These are phyloP conservation scores for Tenebrosternarchus preto DNA, from an alignment of 2,113 vertebrate genomes.

Conservation along the genomic window DNA sequence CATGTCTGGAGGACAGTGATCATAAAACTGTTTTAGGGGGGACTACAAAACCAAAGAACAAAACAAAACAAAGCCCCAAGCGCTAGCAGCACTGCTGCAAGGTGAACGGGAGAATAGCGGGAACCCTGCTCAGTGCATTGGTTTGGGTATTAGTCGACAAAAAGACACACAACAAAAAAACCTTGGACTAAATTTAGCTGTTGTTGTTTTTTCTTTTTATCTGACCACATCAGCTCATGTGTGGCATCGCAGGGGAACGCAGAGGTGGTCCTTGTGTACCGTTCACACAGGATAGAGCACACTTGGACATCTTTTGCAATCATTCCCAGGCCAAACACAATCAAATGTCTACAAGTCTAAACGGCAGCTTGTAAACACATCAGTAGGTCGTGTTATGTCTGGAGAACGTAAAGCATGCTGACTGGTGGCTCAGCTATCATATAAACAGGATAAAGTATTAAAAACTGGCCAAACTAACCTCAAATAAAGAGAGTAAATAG, in stretches of 20 bases:
- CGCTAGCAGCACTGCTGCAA: not conserved
- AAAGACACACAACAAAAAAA: conserved; percentile 21
- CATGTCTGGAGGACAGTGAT: conserved; percentile 20
- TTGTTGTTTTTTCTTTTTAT: conserved; percentile 16
- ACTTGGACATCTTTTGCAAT: not conserved
- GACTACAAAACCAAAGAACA: not conserved
- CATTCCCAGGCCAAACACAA: not conserved
- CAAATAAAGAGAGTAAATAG: no score
- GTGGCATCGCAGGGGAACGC: not conserved
- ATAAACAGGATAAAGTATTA: not conserved
- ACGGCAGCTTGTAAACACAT: conserved; percentile 21
- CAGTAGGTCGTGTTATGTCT: not conserved
- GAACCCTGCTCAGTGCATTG: conserved; percentile 3
- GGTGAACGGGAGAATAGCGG: not conserved
- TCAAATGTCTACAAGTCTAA: conserved; percentile 7
- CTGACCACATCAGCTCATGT: not conserved
- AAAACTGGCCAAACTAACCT: not conserved
- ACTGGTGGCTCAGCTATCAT: not conserved
- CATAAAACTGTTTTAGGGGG: conserved; percentile 22
- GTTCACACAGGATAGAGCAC: not conserved
- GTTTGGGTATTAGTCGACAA: not conserved
- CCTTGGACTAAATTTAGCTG: not conserved
- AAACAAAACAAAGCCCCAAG: not conserved
- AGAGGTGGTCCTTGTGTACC: conserved; percentile 8
- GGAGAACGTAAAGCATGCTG: not conserved